Conservation (phyloP, 2,888 invertebrate species). For the Heliconius cydno region DNA sequence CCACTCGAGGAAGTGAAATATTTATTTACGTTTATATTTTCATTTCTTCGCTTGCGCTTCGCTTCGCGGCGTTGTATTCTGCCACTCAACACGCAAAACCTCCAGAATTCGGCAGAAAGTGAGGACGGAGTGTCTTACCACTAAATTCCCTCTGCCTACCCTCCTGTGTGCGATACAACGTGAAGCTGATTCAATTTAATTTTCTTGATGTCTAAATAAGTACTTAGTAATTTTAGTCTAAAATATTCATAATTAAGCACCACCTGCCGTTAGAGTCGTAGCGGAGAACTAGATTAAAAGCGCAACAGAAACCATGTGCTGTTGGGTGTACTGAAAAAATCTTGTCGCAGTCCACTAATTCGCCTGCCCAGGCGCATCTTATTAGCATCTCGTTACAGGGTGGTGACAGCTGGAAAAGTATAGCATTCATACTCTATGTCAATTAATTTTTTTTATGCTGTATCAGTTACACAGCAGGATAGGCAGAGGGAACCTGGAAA, state of each 20-base stretch:
- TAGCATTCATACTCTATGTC: background rate
- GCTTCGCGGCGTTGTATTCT: too few relatives aligned
- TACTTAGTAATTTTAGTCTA: background rate
- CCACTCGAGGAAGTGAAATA: too few relatives aligned
- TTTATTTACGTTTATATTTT: too few relatives aligned
- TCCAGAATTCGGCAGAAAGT: too few relatives aligned
- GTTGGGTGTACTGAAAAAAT: slow-evolving; percentile 78
- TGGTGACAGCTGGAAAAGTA: slow-evolving; percentile 73
- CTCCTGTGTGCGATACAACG: too few relatives aligned
- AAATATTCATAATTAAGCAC: background rate
- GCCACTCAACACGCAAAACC: too few relatives aligned
- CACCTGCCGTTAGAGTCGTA: slow-evolving; percentile 59
- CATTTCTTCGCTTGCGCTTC: too few relatives aligned
- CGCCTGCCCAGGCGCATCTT: slow-evolving; percentile 76
- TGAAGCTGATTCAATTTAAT: too few relatives aligned
- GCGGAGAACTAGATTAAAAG: slow-evolving; percentile 77
- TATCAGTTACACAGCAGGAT: too few relatives aligned
- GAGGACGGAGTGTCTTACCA: too few relatives aligned
- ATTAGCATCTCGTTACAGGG: slow-evolving; percentile 78
- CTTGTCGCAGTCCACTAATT: slow-evolving; percentile 61
- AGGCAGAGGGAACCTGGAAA: background rate
- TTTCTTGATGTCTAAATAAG: background rate
- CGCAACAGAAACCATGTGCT: slow-evolving; percentile 83
- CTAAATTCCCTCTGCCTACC: too few relatives aligned
- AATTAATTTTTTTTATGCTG: background rate